These are phyloP conservation scores for Alentia gelatinosa DNA, from an alignment of 2,888 invertebrate genomes.

Conservation along the genomic window DNA sequence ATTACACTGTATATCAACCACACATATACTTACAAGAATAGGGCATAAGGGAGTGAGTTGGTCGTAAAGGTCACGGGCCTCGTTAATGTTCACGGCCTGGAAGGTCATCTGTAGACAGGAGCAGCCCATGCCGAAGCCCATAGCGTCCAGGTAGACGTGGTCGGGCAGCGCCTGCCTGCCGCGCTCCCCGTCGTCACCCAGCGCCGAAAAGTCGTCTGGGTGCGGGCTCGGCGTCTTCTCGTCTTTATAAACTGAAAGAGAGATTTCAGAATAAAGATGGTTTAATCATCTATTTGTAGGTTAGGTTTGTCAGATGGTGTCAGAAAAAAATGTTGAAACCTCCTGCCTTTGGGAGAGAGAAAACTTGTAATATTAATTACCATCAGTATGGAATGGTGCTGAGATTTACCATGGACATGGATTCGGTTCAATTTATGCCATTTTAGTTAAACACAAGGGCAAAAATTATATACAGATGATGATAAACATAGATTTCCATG, in stretches of 20 bases:
- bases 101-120: constrained; percentile 94
- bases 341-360: no score
- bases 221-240: constrained; percentile 87
- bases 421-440: no score
- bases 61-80: constrained; percentile 97
- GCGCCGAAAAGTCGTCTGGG: constrained; percentile 83
- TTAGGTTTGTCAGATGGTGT: no score
- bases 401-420: no score
- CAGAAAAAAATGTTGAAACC: no score
- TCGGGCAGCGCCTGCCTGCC: constrained; percentile 88
- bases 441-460: no score
- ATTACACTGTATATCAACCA: no score
- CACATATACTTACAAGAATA: constrained; percentile 90
- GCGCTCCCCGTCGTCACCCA: constrained; percentile 84
- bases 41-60: constrained; percentile 98
- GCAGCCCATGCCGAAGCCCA: constrained; percentile 99
- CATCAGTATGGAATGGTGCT: no score
- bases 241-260: constrained; percentile 90
- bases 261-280: background rate
- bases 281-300: no score
- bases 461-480: no score
- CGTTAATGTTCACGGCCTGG: constrained; percentile 96
- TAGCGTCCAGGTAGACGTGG: constrained; percentile 98
- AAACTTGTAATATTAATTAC: background rate
- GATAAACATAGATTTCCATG: no score